A percentile compares a stretch with the other conserved stretches of the same genome.
These are phyloP conservation scores for Hippocampus mohnikei DNA, from an alignment of 2,113 vertebrate species.

Conservation along the genomic window DNA sequence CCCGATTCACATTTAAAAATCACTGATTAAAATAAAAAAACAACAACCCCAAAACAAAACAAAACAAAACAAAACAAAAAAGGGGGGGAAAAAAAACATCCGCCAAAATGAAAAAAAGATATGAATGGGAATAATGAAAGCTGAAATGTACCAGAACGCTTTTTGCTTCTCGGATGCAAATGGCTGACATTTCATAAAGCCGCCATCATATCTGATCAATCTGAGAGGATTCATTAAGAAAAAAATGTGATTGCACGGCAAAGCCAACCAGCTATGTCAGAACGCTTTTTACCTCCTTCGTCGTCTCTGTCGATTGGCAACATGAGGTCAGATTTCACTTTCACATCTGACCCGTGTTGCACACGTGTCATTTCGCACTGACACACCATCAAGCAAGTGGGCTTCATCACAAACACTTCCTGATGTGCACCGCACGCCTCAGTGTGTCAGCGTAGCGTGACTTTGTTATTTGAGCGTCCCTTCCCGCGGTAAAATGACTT, in stretches of 20 bases:
- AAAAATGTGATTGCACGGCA: conserved; percentile 47
- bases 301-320: too few species aligned
- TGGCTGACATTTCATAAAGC: conserved; percentile 60
- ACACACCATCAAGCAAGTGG: conserved; percentile 58
- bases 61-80: conserved; percentile 31
- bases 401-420: conserved; percentile 28
- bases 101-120: conserved; percentile 64
- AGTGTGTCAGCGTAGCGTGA: conserved; percentile 10
- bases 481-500: neutral
- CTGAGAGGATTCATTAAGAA: conserved; percentile 58
- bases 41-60: conserved; percentile 58
- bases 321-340: conserved; percentile 5
- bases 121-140: conserved; percentile 51
- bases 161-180: conserved; percentile 57
- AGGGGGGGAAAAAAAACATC: conserved; percentile 17
- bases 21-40: neutral
- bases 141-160: conserved; percentile 39
- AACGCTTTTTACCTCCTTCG: neutral
- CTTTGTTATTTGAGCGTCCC: conserved; percentile 12
- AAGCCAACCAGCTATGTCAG: conserved; percentile 61
- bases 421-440: conserved; percentile 23
- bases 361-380: conserved; percentile 45
- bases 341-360: conserved; percentile 39
- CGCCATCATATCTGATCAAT: conserved; percentile 57
- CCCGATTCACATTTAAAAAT: conserved; percentile 62